Percentiles rank a stretch among this genome's conserved stretches.
phyloP scores from a whole-genome alignment of 1,140 invertebrate genomes.

The Aleiodes sp. region DNA sequence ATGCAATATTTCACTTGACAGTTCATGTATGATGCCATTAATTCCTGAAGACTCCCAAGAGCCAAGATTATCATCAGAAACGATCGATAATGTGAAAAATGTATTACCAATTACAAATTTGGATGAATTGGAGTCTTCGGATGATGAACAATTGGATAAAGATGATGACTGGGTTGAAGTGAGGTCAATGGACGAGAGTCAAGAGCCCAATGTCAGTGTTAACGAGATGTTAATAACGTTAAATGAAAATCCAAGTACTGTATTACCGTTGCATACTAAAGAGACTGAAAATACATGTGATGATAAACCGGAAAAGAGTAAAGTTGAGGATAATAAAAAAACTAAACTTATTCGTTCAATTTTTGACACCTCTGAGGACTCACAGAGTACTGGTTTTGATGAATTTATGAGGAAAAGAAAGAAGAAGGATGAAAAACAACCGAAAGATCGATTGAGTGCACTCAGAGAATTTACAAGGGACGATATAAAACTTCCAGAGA shows the following conservation, averaged over 20 bases:
- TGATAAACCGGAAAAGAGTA: background rate
- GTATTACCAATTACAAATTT: constrained; percentile 47
- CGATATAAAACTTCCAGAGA: constrained; percentile 6
- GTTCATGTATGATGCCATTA: constrained; percentile 40
- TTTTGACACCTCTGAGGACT: constrained; percentile 30
- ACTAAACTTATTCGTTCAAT: constrained; percentile 27
- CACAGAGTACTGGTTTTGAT: constrained; percentile 30
- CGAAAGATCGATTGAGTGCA: constrained; percentile 4
- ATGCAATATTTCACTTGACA: constrained; percentile 39
- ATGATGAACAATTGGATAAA: constrained; percentile 46
- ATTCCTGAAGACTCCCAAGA: constrained; percentile 38
- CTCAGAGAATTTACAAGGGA: constrained; percentile 1
- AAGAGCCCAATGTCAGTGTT: constrained; percentile 34
- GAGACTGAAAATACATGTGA: background rate
- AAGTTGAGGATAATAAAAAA: background rate
- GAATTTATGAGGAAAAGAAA: constrained; percentile 15
- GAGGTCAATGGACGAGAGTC: constrained; percentile 36
- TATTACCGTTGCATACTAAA: background rate
- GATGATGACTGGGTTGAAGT: constrained; percentile 49
- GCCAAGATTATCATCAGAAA: background rate
- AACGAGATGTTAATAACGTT: constrained; percentile 35
- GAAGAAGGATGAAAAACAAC: constrained; percentile 6
- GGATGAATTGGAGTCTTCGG: constrained; percentile 42
- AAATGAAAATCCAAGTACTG: constrained; percentile 18
- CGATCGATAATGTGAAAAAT: constrained; percentile 51